A percentile compares a stretch with the other conserved stretches of the same genome.
These are phyloP conservation scores for Macquaria ambigua DNA, from an alignment of 2,113 vertebrate species.

Conservation along the genomic window DNA sequence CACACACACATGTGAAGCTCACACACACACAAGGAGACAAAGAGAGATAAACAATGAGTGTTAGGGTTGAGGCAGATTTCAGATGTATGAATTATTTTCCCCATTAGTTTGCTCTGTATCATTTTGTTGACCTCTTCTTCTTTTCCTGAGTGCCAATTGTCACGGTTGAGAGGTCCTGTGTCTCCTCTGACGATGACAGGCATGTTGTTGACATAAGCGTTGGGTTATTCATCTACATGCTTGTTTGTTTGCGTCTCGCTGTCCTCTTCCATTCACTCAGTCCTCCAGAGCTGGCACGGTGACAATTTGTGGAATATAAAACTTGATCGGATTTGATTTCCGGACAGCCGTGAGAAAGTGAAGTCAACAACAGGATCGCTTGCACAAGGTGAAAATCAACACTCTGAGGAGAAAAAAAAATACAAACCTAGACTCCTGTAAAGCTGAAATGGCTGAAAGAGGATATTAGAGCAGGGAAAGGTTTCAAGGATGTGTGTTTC, in stretches of 20 bases:
- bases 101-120: constrained; percentile 60
- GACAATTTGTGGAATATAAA: constrained; percentile 54
- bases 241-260: constrained; percentile 67
- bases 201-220: constrained; percentile 56
- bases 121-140: constrained; percentile 49
- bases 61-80: constrained; percentile 23
- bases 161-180: constrained; percentile 48
- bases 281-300: constrained; percentile 27
- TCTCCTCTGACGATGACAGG: constrained; percentile 42
- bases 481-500: background rate
- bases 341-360: constrained; percentile 5
- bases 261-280: constrained; percentile 35
- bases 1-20: constrained; percentile 5
- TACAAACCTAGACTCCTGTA: background rate
- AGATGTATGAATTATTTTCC: constrained; percentile 31
- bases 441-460: constrained; percentile 10
- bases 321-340: constrained; percentile 45
- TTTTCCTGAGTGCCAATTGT: constrained; percentile 46
- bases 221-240: constrained; percentile 59
- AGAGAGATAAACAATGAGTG: constrained; percentile 26
- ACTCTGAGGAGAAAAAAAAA: background rate
- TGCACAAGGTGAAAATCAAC: constrained; percentile 10
- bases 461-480: background rate
- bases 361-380: constrained; percentile 42
- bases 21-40: constrained; percentile 9